These are phyloP conservation scores for Drosophila yooni DNA, from an alignment of 2,888 invertebrate species.

Conservation along the genomic window DNA sequence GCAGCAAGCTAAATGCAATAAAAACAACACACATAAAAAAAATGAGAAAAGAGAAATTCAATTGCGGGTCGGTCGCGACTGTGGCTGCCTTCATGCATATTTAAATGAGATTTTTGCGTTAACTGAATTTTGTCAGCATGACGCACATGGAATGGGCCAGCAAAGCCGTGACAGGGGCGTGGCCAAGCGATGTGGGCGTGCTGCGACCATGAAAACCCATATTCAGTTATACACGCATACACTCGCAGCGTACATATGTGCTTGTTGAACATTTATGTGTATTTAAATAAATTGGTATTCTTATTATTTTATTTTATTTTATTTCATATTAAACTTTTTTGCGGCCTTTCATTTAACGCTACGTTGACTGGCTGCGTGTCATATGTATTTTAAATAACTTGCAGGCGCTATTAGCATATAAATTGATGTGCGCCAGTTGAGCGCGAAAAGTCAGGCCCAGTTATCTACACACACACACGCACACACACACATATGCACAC, in stretches of 20 bases:
- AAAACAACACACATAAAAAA: constrained; percentile 7
- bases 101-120: constrained; percentile 80
- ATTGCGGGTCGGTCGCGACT: constrained; percentile 58
- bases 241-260: not conserved
- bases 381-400: constrained; percentile 74
- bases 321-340: constrained; percentile 9
- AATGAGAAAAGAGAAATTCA: constrained; percentile 56
- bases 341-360: constrained; percentile 48
- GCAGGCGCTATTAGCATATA: constrained; percentile 74
- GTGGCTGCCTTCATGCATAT: constrained; percentile 71
- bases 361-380: constrained; percentile 36
- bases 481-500: constrained; percentile 14
- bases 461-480: constrained; percentile 32
- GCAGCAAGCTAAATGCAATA: constrained; percentile 28
- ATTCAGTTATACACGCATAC: constrained; percentile 50
- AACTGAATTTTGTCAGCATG: constrained; percentile 75
- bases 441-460: constrained; percentile 48
- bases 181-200: constrained; percentile 37
- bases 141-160: constrained; percentile 25
- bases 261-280: constrained; percentile 54
- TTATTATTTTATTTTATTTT: constrained; percentile 16
- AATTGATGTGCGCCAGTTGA: constrained; percentile 66
- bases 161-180: constrained; percentile 34
- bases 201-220: constrained; percentile 44
- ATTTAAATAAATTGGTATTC: constrained; percentile 65